These are phyloP conservation scores for Poeciliopsis turneri DNA, from an alignment of 2,797 vertebrate genomes.

Conservation along the genomic window DNA sequence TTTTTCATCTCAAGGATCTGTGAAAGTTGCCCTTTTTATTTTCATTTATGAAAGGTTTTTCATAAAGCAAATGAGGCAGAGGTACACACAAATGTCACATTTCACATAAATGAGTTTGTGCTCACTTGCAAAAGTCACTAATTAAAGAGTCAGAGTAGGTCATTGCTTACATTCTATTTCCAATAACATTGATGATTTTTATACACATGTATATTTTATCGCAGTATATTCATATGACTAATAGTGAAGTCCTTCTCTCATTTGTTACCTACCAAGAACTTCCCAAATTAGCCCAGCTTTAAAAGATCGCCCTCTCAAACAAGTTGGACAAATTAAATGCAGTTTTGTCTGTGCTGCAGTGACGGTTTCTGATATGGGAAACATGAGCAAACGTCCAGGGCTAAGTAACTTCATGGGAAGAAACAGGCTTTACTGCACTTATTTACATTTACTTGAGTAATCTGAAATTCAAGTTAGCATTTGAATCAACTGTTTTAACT, in stretches of 20 bases:
- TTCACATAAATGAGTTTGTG: conserved; percentile 31
- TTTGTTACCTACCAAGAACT: too few species aligned
- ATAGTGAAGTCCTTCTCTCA: neutral
- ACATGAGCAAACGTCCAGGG: too few species aligned
- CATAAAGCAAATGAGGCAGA: conserved; percentile 65
- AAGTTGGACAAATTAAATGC: too few species aligned
- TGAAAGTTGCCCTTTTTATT: conserved; percentile 77
- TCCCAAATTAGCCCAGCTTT: too few species aligned
- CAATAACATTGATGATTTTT: neutral
- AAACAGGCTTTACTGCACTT: too few species aligned
- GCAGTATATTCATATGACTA: neutral
- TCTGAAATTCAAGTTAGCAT: too few species aligned
- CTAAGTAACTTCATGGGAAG: too few species aligned
- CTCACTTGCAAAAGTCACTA: neutral
- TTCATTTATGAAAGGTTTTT: conserved; percentile 59
- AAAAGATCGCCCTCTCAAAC: too few species aligned
- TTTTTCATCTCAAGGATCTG: conserved; percentile 73
- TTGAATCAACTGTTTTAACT: too few species aligned
- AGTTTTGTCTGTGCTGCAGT: too few species aligned
- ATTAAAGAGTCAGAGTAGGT: neutral
- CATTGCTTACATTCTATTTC: neutral
- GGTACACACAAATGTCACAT: conserved; percentile 50
- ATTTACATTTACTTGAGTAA: too few species aligned
- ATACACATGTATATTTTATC: neutral
- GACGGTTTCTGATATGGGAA: too few species aligned